Evolutionary conservation across 2,888 invertebrate genomes (phyloP).

Genomic region (Gari tellinella): DNA sequence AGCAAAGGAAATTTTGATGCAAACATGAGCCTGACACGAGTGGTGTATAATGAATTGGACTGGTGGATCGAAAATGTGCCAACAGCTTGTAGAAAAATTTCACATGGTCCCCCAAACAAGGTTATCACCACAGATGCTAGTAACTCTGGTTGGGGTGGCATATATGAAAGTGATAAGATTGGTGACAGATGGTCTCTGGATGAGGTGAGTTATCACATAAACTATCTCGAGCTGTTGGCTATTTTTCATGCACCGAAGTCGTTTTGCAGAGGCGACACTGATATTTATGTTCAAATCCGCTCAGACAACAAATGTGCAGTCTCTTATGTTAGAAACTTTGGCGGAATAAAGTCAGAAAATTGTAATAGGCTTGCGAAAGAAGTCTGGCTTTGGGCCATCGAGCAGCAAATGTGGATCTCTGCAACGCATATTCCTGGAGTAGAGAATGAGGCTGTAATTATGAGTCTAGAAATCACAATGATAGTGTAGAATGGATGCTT

Average conservation of each 20-base stretch:
- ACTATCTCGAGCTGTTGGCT: constrained; percentile 24
- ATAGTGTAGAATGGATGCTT: too few species aligned
- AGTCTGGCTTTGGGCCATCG: background rate
- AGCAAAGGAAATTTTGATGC: constrained; percentile 17
- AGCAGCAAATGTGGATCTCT: background rate
- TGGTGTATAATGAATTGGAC: constrained; percentile 1
- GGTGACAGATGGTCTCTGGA: constrained; percentile 24
- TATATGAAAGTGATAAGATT: background rate
- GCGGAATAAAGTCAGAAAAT: constrained; percentile 13
- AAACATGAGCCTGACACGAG: background rate
- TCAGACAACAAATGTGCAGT: constrained; percentile 4
- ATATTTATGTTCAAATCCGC: constrained; percentile 6
- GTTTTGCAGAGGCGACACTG: constrained; percentile 2
- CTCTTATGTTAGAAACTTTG: constrained; percentile 18
- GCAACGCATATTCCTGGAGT: background rate
- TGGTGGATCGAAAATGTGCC: constrained; percentile 25
- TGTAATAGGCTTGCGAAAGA: constrained; percentile 12
- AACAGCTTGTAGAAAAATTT: background rate
- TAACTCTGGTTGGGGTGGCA: constrained; percentile 19
- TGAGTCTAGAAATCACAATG: too few species aligned
- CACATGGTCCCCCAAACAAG: constrained; percentile 2
- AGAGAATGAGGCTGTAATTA: background rate
- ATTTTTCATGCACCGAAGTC: constrained; percentile 9
- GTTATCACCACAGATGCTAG: constrained; percentile 13
- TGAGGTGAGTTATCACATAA: constrained; percentile 22